Evolutionary conservation across 2,888 invertebrate genomes (phyloP).

Genomic region (Mythimna albipuncta): DNA sequence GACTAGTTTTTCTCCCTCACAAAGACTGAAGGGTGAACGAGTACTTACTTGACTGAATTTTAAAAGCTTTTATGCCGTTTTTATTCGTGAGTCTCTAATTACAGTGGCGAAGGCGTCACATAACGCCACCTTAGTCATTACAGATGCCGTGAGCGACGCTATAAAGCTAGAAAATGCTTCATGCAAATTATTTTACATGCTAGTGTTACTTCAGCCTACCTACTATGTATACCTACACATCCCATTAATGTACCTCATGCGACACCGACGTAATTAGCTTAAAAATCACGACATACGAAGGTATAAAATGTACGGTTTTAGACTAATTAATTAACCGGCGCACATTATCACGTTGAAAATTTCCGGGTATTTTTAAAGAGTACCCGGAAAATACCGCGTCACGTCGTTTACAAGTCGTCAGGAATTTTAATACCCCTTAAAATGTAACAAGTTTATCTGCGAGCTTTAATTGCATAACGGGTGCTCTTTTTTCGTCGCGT

Average conservation of each 20-base stretch:
- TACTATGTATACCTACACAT: slow-evolving; percentile 45
- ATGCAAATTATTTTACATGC: slow-evolving; percentile 83
- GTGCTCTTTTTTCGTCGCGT: slow-evolving; percentile 61
- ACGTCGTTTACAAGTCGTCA: slow-evolving; percentile 69
- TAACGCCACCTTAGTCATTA: slow-evolving; percentile 86
- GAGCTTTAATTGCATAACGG: slow-evolving; percentile 72
- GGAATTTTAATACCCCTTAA: slow-evolving; percentile 70
- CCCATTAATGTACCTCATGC: slow-evolving; percentile 28
- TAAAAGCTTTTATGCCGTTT: slow-evolving; percentile 79
- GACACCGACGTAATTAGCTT: slow-evolving; percentile 51
- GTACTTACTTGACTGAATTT: slow-evolving; percentile 73
- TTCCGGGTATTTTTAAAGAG: slow-evolving; percentile 56
- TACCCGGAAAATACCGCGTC: slow-evolving; percentile 64
- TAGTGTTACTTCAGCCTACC: slow-evolving; percentile 45
- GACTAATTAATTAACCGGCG: slow-evolving; percentile 64
- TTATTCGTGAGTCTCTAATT: slow-evolving; percentile 83
- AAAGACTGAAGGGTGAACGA: slow-evolving; percentile 55
- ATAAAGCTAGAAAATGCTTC: slow-evolving; percentile 84
- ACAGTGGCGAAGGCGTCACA: slow-evolving; percentile 84
- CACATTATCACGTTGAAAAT: slow-evolving; percentile 69
- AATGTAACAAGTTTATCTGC: slow-evolving; percentile 73
- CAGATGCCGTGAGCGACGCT: slow-evolving; percentile 84
- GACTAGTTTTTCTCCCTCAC: slow-evolving; percentile 53
- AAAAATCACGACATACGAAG: slow-evolving; percentile 47
- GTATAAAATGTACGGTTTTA: slow-evolving; percentile 45